Conservation (phyloP, 2,113 vertebrate species). For the Silurus asotus region DNA sequence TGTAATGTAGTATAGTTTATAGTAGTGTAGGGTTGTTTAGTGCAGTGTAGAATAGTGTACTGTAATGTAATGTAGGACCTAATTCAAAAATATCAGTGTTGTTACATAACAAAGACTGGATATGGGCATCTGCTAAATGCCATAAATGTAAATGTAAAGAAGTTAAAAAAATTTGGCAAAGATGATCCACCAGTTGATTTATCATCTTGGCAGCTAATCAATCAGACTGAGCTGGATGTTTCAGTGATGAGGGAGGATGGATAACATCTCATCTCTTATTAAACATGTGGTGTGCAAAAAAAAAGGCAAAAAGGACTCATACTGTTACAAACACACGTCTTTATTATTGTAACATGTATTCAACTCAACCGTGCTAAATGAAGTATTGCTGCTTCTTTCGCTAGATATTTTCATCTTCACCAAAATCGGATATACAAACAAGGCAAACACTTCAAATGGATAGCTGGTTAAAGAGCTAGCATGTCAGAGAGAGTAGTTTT, state of each 20-base stretch:
- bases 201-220: not conserved
- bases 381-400: conserved; percentile 28
- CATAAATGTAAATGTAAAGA: too few relatives aligned
- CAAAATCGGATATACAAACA: conserved; percentile 1
- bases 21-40: too few relatives aligned
- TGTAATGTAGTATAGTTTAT: too few relatives aligned
- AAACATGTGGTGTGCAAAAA: not conserved
- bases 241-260: not conserved
- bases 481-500: not conserved
- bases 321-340: conserved; percentile 4
- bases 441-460: conserved; percentile 1
- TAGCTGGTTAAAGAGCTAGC: not conserved
- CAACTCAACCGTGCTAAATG: conserved; percentile 35
- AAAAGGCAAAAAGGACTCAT: not conserved
- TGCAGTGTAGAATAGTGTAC: too few relatives aligned
- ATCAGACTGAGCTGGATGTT: not conserved
- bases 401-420: conserved; percentile 15
- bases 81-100: too few relatives aligned
- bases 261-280: not conserved
- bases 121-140: too few relatives aligned
- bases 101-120: too few relatives aligned
- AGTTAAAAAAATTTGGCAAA: not conserved
- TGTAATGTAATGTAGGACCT: too few relatives aligned
- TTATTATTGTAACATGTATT: conserved; percentile 46
- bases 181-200: not conserved